Conservation (phyloP, 2,113 vertebrate species). For the Callopanchax toddi region DNA sequence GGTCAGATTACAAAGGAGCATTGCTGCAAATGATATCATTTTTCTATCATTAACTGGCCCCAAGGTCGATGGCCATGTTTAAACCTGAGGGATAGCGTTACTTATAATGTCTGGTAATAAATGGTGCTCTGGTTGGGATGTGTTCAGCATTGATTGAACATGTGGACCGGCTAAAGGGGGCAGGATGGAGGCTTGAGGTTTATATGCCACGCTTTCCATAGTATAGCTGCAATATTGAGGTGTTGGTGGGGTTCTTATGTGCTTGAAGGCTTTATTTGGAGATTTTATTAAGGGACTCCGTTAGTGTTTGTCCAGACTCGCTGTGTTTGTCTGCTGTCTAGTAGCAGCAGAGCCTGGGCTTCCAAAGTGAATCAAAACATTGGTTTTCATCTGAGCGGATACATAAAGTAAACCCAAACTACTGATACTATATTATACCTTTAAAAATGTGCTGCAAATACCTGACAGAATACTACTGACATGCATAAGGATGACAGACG, state of each 20-base stretch:
- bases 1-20: slow-evolving; percentile 73
- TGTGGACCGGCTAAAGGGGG: slow-evolving; percentile 15
- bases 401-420: not conserved
- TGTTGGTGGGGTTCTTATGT: slow-evolving; percentile 12
- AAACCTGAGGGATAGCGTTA: slow-evolving; percentile 65
- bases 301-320: slow-evolving; percentile 63
- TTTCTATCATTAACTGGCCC: slow-evolving; percentile 69
- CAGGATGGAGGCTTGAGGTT: slow-evolving; percentile 23
- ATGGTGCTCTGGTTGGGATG: slow-evolving; percentile 50
- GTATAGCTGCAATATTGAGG: slow-evolving; percentile 45
- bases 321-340: slow-evolving; percentile 60
- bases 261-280: slow-evolving; percentile 52
- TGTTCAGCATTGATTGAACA: slow-evolving; percentile 62
- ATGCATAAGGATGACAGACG: too few relatives aligned
- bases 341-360: slow-evolving; percentile 9
- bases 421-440: not conserved
- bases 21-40: slow-evolving; percentile 74
- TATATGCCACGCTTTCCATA: slow-evolving; percentile 49
- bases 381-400: slow-evolving; percentile 5
- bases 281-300: slow-evolving; percentile 58
- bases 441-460: too few relatives aligned
- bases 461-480: not conserved
- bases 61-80: slow-evolving; percentile 67
- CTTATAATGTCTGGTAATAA: slow-evolving; percentile 69
- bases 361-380: slow-evolving; percentile 27